Conservation (phyloP, 64 coral and sea anemone genomes). For the Pocillopora verrucosa region DNA sequence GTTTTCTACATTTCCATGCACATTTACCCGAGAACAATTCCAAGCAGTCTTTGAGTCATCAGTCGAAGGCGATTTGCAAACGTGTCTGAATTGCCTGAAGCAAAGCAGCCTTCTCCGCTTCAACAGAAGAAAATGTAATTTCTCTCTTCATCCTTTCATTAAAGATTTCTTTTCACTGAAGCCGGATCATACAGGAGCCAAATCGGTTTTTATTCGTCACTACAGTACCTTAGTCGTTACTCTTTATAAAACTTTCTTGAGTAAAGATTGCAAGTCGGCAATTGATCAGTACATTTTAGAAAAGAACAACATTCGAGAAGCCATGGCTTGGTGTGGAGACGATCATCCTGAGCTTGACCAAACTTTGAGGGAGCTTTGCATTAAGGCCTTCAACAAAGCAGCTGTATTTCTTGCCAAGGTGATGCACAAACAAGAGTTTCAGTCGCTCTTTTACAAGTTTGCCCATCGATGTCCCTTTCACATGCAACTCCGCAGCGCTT, state of each 20-base stretch:
- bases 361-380: not conserved
- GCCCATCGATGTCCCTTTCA: not conserved
- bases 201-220: conserved; percentile 2
- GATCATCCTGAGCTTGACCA: not conserved
- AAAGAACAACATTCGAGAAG: conserved; percentile 28
- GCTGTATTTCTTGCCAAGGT: conserved; percentile 56
- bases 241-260: conserved; percentile 8
- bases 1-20: conserved; percentile 24
- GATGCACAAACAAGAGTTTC: conserved; percentile 40
- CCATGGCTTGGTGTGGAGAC: conserved; percentile 37
- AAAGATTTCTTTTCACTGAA: conserved; percentile 11
- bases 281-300: conserved; percentile 12
- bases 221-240: not conserved
- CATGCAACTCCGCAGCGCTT: not conserved
- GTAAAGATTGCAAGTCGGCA: not conserved
- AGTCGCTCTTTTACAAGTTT: conserved; percentile 30
- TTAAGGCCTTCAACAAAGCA: conserved; percentile 43
- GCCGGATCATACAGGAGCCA: conserved; percentile 1
- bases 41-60: not conserved
- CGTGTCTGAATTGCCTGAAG: not conserved
- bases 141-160: conserved; percentile 19
- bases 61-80: not conserved
- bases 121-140: not conserved
- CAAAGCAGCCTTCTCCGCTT: conserved; percentile 25
- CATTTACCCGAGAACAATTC: conserved; percentile 23